phyloP scores from a whole-genome alignment of 2,113 vertebrate species.

The Desmodus rotundus region DNA sequence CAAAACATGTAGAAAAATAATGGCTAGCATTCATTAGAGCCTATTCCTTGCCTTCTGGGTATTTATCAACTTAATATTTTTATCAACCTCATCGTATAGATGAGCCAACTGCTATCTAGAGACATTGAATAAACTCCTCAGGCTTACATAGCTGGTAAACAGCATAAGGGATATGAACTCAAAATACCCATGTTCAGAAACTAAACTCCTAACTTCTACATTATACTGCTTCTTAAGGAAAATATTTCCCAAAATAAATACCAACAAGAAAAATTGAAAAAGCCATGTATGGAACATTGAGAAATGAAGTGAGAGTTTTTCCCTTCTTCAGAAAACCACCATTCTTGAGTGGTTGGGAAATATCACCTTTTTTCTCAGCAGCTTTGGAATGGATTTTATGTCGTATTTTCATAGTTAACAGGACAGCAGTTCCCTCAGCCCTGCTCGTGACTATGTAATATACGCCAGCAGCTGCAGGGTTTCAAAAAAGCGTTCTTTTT shows the following conservation, averaged over 20 bases:
- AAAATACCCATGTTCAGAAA: not conserved
- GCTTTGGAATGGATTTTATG: not conserved
- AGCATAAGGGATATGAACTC: not conserved
- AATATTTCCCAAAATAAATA: not conserved
- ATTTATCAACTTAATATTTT: not conserved
- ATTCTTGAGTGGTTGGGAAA: not conserved
- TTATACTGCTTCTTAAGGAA: not conserved
- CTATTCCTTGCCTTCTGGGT: not conserved
- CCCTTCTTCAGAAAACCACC: not conserved
- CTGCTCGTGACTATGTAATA: constrained; percentile 11
- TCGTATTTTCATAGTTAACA: constrained; percentile 33
- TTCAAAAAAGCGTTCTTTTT: constrained; percentile 35
- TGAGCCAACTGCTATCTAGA: not conserved
- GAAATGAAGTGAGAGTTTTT: not conserved
- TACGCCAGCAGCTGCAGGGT: constrained; percentile 37
- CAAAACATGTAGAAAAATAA: not conserved
- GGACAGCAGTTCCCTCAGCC: not conserved
- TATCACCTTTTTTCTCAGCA: not conserved
- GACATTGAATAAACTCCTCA: not conserved
- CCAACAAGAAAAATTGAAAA: not conserved
- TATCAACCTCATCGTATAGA: not conserved
- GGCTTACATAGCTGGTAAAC: not conserved
- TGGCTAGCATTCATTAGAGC: not conserved
- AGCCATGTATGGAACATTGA: not conserved
- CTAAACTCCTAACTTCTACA: not conserved